These are phyloP conservation scores for Hofmannophila pseudospretella DNA, from an alignment of 2,888 invertebrate species.

Conservation along the genomic window DNA sequence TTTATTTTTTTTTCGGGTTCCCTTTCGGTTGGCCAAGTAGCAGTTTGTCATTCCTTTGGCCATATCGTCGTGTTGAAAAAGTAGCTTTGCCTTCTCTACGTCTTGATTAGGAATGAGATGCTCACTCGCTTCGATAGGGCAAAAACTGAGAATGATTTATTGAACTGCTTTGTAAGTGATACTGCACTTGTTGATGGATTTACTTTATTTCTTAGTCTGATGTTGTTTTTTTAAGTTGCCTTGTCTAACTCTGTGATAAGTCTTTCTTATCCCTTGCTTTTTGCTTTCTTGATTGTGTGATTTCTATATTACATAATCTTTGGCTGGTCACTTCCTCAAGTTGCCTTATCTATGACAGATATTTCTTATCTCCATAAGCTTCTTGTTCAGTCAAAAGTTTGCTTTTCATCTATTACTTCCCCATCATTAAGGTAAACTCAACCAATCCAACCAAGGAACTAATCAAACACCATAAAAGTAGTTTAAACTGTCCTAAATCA, in stretches of 20 bases:
- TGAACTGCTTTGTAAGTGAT: conserved; percentile 2
- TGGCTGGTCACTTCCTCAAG: too few species aligned
- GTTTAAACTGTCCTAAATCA: too few species aligned
- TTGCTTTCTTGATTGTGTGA: too few species aligned
- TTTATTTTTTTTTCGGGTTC: conserved; percentile 14
- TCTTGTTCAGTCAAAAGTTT: too few species aligned
- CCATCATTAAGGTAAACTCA: too few species aligned
- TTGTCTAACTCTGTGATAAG: not conserved
- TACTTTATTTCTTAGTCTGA: not conserved
- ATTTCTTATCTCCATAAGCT: too few species aligned
- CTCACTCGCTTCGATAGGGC: not conserved
- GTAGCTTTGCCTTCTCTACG: not conserved
- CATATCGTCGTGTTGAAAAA: not conserved
- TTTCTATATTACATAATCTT: too few species aligned
- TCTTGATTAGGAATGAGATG: not conserved
- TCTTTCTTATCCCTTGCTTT: too few species aligned
- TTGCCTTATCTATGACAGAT: too few species aligned
- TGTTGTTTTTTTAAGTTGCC: not conserved
- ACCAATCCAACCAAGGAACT: too few species aligned
- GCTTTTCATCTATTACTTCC: too few species aligned
- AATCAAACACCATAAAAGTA: too few species aligned
- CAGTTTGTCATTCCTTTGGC: conserved; percentile 1
- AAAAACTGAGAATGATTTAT: conserved; percentile 1
- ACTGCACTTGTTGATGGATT: not conserved
- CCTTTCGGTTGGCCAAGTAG: conserved; percentile 8